Conservation (phyloP, 2,113 vertebrate species). For the Mirounga angustirostris region DNA sequence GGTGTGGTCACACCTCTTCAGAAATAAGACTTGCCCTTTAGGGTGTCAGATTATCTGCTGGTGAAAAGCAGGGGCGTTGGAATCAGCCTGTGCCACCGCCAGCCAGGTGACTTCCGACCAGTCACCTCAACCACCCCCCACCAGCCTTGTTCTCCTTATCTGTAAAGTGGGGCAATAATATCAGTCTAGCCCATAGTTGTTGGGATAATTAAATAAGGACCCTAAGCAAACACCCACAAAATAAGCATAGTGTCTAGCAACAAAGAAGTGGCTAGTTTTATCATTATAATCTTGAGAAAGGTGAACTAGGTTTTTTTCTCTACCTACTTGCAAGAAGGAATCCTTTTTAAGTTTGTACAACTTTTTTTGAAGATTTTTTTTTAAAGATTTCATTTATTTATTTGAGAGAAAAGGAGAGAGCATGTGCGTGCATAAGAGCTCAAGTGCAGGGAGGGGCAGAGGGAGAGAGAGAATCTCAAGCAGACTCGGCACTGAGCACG, state of each 20-base stretch:
- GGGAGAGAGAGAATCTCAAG: not conserved
- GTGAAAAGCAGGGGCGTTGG: not conserved
- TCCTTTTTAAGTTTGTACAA: not conserved
- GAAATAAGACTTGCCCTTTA: not conserved
- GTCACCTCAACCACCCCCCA: not conserved
- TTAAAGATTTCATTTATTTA: not conserved
- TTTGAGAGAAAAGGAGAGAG: not conserved
- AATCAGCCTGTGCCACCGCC: not conserved
- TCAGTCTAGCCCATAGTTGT: accelerated
- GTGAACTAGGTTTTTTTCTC: not conserved
- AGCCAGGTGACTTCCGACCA: not conserved
- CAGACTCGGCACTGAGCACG: not conserved
- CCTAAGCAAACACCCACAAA: not conserved
- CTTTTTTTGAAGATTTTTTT: not conserved
- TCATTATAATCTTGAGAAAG: not conserved
- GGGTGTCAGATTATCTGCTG: accelerated
- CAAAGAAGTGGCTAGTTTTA: not conserved
- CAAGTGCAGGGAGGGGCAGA: not conserved
- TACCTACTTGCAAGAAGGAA: not conserved
- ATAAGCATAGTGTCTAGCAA: accelerated
- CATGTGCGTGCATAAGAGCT: accelerated
- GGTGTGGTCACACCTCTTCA: not conserved
- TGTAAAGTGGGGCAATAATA: not conserved
- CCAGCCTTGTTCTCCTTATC: not conserved
- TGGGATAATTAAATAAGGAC: not conserved